phyloP scores from a whole-genome alignment of 2,113 vertebrate genomes.

The Pleuronectes platessa region DNA sequence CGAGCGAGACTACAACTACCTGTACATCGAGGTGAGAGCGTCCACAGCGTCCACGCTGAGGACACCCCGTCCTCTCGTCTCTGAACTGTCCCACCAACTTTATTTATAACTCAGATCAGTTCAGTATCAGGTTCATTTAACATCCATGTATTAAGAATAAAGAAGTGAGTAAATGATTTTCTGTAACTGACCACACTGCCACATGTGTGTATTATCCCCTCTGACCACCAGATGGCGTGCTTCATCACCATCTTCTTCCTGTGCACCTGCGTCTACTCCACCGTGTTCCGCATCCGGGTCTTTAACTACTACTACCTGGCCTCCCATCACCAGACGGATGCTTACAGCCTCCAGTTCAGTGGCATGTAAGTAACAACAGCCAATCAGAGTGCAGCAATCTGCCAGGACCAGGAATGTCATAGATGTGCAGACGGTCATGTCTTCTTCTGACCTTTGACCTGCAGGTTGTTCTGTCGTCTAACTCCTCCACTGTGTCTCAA shows the following conservation, averaged over 20 bases:
- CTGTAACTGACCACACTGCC: too few species aligned
- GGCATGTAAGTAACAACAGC: slow-evolving; percentile 88
- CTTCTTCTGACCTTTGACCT: background rate
- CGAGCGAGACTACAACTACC: slow-evolving; percentile 94
- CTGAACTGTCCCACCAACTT: too few species aligned
- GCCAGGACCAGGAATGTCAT: background rate
- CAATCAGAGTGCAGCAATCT: background rate
- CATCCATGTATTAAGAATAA: too few species aligned
- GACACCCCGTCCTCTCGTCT: too few species aligned
- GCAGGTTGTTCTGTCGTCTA: slow-evolving; percentile 95
- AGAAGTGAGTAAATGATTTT: too few species aligned
- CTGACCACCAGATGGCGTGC: slow-evolving; percentile 90
- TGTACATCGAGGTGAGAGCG: slow-evolving; percentile 92
- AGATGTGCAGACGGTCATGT: background rate
- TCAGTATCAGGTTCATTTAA: too few species aligned
- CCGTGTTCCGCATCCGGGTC: slow-evolving; percentile 96
- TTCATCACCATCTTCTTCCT: slow-evolving; percentile 98
- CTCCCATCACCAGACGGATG: slow-evolving; percentile 97
- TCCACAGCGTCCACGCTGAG: background rate
- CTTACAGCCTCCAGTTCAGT: slow-evolving; percentile 98
- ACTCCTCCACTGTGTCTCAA: slow-evolving; percentile 97
- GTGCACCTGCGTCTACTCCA: slow-evolving; percentile 97
- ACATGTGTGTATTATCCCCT: background rate
- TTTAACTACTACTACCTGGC: slow-evolving; percentile 99
- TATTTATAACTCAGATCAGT: too few species aligned